Conservation (phyloP, 2,797 vertebrate genomes). For the Chromis chromis region DNA sequence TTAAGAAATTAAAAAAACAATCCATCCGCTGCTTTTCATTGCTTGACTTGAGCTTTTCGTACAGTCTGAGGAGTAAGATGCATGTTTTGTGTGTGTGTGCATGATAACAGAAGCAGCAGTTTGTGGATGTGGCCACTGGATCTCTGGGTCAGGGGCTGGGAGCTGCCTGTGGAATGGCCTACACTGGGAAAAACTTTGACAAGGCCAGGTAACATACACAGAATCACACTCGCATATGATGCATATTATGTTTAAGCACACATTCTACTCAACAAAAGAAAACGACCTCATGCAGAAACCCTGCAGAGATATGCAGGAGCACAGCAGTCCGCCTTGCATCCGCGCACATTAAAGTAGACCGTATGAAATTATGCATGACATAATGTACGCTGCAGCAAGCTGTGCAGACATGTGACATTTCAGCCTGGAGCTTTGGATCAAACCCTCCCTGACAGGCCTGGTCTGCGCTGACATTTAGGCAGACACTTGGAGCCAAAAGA, state of each 20-base stretch:
- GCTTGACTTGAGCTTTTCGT: neutral
- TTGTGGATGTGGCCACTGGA: constrained; percentile 96
- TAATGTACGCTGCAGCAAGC: constrained; percentile 30
- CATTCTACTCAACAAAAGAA: neutral
- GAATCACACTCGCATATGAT: constrained; percentile 1
- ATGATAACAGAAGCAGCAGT: constrained; percentile 90
- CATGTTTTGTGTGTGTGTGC: constrained; percentile 22
- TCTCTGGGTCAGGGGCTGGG: constrained; percentile 95
- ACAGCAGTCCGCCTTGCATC: constrained; percentile 8
- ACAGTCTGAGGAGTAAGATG: constrained; percentile 1
- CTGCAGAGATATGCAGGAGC: neutral
- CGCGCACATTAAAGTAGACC: constrained; percentile 20
- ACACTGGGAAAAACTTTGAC: constrained; percentile 95
- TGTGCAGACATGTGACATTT: constrained; percentile 63
- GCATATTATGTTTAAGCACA: neutral
- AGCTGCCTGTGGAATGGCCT: constrained; percentile 95
- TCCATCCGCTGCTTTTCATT: constrained; percentile 18
- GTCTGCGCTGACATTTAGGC: constrained; percentile 39
- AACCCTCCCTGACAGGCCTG: constrained; percentile 46
- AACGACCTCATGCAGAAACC: neutral
- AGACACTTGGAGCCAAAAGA: constrained; percentile 15
- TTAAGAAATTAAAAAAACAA: neutral
- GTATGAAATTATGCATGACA: constrained; percentile 51
- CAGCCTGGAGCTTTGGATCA: constrained; percentile 34
- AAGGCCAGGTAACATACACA: constrained; percentile 90